Evolutionary conservation across 2,888 invertebrate genomes (phyloP).

Genomic region (Cantharis rustica): DNA sequence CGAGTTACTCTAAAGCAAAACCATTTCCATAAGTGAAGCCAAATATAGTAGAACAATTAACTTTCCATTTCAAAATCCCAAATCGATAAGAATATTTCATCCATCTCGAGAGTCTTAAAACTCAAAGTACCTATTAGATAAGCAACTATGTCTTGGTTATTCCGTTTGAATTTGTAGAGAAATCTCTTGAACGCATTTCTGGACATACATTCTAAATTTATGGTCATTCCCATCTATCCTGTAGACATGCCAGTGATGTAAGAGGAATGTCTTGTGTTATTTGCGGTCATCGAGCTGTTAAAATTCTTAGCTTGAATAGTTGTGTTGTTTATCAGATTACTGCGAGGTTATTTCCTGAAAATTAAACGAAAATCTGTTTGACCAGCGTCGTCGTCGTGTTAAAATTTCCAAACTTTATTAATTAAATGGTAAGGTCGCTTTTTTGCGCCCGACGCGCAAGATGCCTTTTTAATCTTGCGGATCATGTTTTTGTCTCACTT

Average conservation of each 20-base stretch:
- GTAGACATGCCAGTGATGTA: slow-evolving; percentile 40
- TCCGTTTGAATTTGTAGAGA: background rate
- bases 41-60: slow-evolving; percentile 2
- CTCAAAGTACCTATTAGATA: background rate
- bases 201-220: slow-evolving; percentile 16
- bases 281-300: slow-evolving; percentile 47
- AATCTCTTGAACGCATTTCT: slow-evolving; percentile 10
- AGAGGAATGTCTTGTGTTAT: slow-evolving; percentile 50
- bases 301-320: slow-evolving; percentile 52
- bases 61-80: background rate
- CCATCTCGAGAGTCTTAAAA: background rate
- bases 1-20: slow-evolving; percentile 28
- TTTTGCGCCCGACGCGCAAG: background rate
- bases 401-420: background rate
- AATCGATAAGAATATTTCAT: background rate
- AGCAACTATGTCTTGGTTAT: slow-evolving; percentile 2
- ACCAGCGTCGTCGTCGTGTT: background rate
- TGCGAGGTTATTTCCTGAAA: slow-evolving; percentile 33
- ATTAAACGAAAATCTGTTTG: slow-evolving; percentile 29
- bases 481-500: slow-evolving; percentile 15
- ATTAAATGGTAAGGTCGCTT: background rate
- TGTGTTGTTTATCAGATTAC: slow-evolving; percentile 43
- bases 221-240: slow-evolving; percentile 28
- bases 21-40: slow-evolving; percentile 10
- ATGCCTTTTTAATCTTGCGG: slow-evolving; percentile 31